Evolutionary conservation across 2,113 vertebrate species (phyloP).

Genomic region (Calidris pygmaea): DNA sequence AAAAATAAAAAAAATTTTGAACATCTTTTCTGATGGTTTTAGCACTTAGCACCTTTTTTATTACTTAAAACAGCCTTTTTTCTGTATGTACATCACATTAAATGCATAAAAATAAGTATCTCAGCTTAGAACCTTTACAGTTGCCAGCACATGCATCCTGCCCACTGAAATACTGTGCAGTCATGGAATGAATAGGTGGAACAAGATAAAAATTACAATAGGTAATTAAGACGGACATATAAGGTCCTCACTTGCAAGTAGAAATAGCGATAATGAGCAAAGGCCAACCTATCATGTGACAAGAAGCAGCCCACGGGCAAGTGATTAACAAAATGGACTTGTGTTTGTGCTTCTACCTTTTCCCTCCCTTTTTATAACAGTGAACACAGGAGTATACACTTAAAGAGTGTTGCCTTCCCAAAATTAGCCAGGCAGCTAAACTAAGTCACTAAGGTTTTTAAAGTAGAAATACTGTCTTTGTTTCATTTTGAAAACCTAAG

Average conservation of each 20-base stretch:
- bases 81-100: not conserved
- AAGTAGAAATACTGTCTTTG: not conserved
- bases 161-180: not conserved
- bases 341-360: not conserved
- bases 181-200: not conserved
- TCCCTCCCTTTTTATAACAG: not conserved
- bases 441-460: not conserved
- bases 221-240: not conserved
- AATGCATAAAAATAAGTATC: not conserved
- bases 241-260: not conserved
- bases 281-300: accelerated
- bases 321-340: not conserved
- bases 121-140: not conserved
- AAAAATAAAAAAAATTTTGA: not conserved
- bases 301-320: not conserved
- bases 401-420: not conserved
- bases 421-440: not conserved
- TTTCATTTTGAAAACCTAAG: not conserved
- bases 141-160: not conserved
- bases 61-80: not conserved
- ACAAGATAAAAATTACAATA: not conserved
- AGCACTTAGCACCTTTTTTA: not conserved
- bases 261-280: accelerated
- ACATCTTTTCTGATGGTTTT: not conserved
- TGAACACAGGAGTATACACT: not conserved